Percentiles rank a stretch among this genome's conserved stretches.
Conservation (phyloP, 1,140 invertebrate species). For the Myzus persicae region DNA sequence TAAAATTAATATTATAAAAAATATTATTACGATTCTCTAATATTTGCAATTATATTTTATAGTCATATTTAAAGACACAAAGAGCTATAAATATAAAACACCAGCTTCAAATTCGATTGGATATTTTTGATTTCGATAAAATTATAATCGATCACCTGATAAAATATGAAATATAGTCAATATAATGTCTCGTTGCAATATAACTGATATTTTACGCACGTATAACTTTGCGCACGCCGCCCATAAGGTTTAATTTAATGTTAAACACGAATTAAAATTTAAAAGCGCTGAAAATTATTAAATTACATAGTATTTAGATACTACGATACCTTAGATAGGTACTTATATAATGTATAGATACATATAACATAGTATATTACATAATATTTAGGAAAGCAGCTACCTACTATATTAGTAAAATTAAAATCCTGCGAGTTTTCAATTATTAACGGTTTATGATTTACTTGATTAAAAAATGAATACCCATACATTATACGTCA, state of each 20-base stretch:
- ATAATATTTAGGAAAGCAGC: constrained; percentile 17
- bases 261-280: constrained; percentile 19
- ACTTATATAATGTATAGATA: neutral
- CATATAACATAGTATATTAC: neutral
- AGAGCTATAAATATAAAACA: neutral
- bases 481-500: neutral
- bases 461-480: constrained; percentile 11
- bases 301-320: neutral
- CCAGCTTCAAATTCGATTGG: neutral
- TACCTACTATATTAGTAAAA: neutral
- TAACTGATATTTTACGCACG: neutral
- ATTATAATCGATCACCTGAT: neutral
- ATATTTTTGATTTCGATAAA: neutral
- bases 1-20: neutral
- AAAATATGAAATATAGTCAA: neutral
- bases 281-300: neutral
- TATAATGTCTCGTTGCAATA: neutral
- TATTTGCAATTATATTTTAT: neutral
- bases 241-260: neutral
- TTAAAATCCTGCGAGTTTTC: neutral
- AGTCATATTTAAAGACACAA: neutral
- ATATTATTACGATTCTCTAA: neutral
- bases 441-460: constrained; percentile 37
- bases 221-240: neutral
- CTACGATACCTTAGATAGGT: neutral